Evolutionary conservation across 2,113 vertebrate genomes (phyloP).

Genomic region (Seriola dumerili): DNA sequence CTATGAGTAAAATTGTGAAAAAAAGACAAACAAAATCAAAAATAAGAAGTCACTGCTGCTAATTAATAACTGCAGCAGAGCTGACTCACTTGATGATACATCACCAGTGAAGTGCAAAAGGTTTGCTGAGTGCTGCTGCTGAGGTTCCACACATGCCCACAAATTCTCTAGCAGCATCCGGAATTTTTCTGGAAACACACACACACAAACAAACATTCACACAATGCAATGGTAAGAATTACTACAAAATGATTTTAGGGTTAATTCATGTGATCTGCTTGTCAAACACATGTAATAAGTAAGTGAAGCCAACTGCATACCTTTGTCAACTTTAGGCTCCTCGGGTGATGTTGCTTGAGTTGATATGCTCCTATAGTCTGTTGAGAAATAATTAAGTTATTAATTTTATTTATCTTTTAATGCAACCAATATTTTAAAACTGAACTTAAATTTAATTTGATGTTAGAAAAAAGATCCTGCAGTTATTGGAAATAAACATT

Average conservation of each 20-base stretch:
- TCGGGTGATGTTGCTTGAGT: conserved; percentile 85
- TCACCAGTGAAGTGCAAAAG: conserved; percentile 59
- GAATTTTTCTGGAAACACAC: conserved; percentile 86
- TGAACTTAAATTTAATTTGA: neutral
- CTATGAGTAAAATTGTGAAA: neutral
- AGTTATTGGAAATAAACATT: neutral
- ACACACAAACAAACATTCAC: neutral
- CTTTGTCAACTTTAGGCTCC: conserved; percentile 89
- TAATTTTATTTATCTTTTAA: neutral
- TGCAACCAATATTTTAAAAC: neutral
- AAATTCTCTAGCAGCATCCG: conserved; percentile 89
- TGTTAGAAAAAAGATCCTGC: neutral
- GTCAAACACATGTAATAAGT: neutral
- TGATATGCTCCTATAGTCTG: conserved; percentile 85
- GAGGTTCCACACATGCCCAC: conserved; percentile 90
- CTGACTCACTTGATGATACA: conserved; percentile 13
- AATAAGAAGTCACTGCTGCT: neutral
- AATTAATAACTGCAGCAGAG: neutral
- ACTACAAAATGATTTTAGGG: neutral
- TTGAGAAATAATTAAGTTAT: conserved; percentile 42
- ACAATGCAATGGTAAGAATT: neutral
- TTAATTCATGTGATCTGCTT: neutral
- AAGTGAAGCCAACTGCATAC: conserved; percentile 75
- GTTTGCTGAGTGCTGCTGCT: conserved; percentile 43
- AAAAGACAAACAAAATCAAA: neutral